Conservation (phyloP, 2,888 invertebrate species). For the Girardia tigrina region DNA sequence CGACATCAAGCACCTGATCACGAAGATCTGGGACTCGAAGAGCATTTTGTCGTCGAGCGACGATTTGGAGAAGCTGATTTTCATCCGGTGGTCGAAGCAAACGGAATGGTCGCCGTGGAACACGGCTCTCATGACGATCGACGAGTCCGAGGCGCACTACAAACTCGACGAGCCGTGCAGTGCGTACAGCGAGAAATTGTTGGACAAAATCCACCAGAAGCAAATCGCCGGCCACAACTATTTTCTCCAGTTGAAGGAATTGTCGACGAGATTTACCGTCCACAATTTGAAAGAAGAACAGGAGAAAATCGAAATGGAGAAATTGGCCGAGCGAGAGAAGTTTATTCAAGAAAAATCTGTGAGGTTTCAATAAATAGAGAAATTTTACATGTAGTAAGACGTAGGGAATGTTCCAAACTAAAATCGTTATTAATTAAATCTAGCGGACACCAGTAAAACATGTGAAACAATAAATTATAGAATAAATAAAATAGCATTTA, state of each 20-base stretch:
- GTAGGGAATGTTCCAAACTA: no score
- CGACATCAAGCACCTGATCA: conserved; percentile 11
- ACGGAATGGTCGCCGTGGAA: conserved; percentile 31
- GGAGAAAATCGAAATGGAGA: neutral
- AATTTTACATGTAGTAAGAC: no score
- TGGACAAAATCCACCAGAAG: conserved; percentile 16
- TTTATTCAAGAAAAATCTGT: neutral
- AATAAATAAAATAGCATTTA: no score
- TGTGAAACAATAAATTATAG: no score
- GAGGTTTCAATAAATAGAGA: neutral
- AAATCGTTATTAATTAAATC: no score
- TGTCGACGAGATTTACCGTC: neutral
- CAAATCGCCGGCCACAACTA: neutral
- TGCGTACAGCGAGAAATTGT: conserved; percentile 16
- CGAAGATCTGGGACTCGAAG: conserved; percentile 28
- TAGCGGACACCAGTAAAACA: no score
- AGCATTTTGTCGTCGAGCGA: neutral
- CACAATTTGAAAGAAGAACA: neutral
- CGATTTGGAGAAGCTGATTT: neutral
- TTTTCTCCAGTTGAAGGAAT: neutral
- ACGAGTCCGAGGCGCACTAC: neutral
- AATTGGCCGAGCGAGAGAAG: neutral
- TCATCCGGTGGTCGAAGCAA: neutral
- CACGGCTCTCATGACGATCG: neutral
- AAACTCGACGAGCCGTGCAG: neutral